A percentile compares a stretch with the other conserved stretches of the same genome.
Evolutionary conservation across 2,113 vertebrate genomes (phyloP).

Genomic region (Ciconia boyciana): DNA sequence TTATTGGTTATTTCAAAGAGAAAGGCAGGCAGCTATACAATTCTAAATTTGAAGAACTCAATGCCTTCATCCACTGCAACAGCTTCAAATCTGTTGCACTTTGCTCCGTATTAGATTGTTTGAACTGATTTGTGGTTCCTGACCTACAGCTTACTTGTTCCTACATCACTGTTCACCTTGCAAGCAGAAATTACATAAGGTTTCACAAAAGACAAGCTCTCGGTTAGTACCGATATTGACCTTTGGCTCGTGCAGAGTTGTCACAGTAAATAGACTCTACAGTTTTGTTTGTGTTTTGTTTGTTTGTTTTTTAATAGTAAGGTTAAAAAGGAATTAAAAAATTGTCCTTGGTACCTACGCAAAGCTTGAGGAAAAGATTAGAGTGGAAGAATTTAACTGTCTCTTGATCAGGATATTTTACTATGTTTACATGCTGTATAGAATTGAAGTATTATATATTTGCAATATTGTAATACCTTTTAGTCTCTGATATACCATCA

Average conservation of each 20-base stretch:
- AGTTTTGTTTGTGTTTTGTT: neutral
- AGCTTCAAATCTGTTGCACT: neutral
- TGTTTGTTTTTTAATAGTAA: neutral
- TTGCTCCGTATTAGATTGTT: neutral
- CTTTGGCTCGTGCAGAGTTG: neutral
- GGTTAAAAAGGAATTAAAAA: neutral
- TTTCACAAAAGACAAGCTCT: neutral
- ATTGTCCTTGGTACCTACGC: neutral
- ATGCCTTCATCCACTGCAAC: neutral
- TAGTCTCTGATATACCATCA: neutral
- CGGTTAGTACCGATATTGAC: neutral
- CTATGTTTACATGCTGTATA: neutral
- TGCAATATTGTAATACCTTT: neutral
- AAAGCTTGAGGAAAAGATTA: neutral
- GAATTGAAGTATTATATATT: neutral
- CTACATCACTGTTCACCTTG: neutral
- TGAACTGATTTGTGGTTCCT: neutral
- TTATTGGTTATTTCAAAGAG: neutral
- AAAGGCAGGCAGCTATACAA: neutral
- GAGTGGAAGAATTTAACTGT: neutral
- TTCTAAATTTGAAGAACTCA: neutral
- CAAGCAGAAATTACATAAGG: neutral
- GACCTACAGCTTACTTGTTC: neutral
- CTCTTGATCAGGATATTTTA: neutral
- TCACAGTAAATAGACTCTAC: neutral